Conservation (phyloP, 1,140 invertebrate species). For the Hycleus phaleratus region DNA sequence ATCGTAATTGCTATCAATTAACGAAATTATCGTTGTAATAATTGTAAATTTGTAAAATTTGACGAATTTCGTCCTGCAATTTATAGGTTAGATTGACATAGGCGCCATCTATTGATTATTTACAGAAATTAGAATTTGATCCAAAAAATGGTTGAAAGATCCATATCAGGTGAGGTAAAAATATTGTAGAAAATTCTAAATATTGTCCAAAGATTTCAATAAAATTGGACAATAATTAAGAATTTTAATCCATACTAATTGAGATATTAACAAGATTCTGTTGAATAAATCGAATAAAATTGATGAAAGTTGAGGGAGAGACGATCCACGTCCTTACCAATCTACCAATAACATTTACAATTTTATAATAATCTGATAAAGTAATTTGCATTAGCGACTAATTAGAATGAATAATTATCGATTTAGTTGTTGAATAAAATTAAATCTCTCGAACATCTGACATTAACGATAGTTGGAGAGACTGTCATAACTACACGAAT, state of each 20-base stretch:
- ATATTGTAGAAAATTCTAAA: not conserved
- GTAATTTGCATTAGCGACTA: not conserved
- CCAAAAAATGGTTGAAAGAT: slow-evolving; percentile 1
- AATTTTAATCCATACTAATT: not conserved
- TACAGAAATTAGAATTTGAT: not conserved
- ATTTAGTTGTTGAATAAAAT: no score
- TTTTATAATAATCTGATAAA: not conserved
- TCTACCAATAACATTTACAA: not conserved
- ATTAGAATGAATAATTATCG: no score
- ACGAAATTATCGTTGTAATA: no score
- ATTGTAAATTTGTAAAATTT: no score
- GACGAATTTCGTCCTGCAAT: no score
- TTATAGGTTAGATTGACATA: not conserved
- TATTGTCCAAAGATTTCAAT: not conserved
- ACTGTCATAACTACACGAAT: no score
- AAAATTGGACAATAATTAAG: not conserved
- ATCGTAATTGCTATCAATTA: no score
- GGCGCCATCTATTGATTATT: slow-evolving; percentile 6
- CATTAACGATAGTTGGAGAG: no score
- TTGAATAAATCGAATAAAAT: not conserved
- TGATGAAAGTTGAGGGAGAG: slow-evolving; percentile 21
- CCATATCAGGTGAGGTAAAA: slow-evolving; percentile 7
- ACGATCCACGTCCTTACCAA: slow-evolving; percentile 11
- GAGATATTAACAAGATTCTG: not conserved
- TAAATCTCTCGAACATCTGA: no score